Base-by-base conservation (phyloP, 2,888 invertebrate genomes). In the Nineta flava region DNA sequence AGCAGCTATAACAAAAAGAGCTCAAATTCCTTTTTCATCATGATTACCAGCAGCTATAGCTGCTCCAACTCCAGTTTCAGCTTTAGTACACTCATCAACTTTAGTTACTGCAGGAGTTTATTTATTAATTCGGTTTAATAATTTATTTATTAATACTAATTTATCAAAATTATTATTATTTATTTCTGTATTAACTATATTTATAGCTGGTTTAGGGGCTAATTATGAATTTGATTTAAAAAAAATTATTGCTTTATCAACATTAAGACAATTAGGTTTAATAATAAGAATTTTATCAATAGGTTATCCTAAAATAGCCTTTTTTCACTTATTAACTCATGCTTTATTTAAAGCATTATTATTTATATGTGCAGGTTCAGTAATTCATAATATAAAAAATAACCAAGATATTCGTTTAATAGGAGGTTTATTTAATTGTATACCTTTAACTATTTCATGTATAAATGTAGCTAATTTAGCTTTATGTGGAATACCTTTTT, bases 11-110 rank as follows among this genome's bases (percentile, higher is more conserved):
- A 83, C 83, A 52, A 86, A 86, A 67, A 85, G 83, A 56, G 85
- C 84, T 61, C 84, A 86, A 66, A 77, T 85, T 72, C 84, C 85
- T 45, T 87, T 86, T 79, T 82, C 81, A 53, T 74, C 81, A 43
- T 86, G 84, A 58, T 65, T 84, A 46, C 85, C 85, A 0, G 79
- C 77, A 0, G 83, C 83, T 42, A 85, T 85, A 65, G 80, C 82
- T 0, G 84, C 83, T 43, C 84, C 84, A 34, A 85, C 83, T 0
- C 83, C 83, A 9, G 77, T 84, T 50, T 82, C 82, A n/a, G 74
- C 82, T 52, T 73, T 84, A 67, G 83, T 81, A 55, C 83, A 85
- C 73, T 85, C 84, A 54, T 85, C 83, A 4, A 85, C 84, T 54
- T 73, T 86, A 63, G 84, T 86, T 0, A 85, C 84, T 10, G 83